Percentiles rank a stretch among this genome's conserved stretches.
Conservation (phyloP, 2,113 vertebrate genomes). For the Spea bombifrons region DNA sequence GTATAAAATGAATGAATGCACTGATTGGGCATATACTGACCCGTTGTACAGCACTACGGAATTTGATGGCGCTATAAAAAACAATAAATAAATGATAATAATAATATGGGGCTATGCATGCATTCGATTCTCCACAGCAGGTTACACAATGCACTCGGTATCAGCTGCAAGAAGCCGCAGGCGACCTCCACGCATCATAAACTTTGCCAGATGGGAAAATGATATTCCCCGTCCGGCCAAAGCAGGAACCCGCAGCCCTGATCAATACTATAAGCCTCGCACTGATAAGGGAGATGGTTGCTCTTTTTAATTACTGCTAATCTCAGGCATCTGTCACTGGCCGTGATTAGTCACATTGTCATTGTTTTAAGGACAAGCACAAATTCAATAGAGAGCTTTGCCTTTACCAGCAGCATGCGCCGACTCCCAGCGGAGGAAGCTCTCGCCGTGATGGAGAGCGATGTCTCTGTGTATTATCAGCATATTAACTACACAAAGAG, state of each 20-base stretch:
- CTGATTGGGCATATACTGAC: conserved; percentile 18
- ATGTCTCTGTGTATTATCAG: too few relatives aligned
- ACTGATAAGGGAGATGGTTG: conserved; percentile 3
- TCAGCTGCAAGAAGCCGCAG: too few relatives aligned
- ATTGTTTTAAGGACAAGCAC: conserved; percentile 18
- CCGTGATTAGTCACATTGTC: not conserved
- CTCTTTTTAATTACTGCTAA: conserved; percentile 35
- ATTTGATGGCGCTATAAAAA: too few relatives aligned
- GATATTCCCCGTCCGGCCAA: not conserved
- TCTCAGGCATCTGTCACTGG: conserved; percentile 26
- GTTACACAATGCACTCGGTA: too few relatives aligned
- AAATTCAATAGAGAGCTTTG: conserved; percentile 32
- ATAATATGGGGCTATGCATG: too few relatives aligned
- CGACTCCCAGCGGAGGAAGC: too few relatives aligned
- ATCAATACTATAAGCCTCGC: conserved; percentile 17
- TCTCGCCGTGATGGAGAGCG: too few relatives aligned
- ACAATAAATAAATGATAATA: too few relatives aligned
- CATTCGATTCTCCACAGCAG: too few relatives aligned
- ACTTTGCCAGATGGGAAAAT: conserved; percentile 12
- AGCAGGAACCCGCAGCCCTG: not conserved
- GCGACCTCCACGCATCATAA: conserved; percentile 3
- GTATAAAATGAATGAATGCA: too few relatives aligned
- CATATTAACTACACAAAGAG: too few relatives aligned
- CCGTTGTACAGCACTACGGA: too few relatives aligned
- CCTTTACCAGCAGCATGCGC: not conserved